Percentiles rank a stretch among this genome's conserved stretches.
Evolutionary conservation across 2,113 vertebrate genomes (phyloP).

Genomic region (Hyaena hyaena): DNA sequence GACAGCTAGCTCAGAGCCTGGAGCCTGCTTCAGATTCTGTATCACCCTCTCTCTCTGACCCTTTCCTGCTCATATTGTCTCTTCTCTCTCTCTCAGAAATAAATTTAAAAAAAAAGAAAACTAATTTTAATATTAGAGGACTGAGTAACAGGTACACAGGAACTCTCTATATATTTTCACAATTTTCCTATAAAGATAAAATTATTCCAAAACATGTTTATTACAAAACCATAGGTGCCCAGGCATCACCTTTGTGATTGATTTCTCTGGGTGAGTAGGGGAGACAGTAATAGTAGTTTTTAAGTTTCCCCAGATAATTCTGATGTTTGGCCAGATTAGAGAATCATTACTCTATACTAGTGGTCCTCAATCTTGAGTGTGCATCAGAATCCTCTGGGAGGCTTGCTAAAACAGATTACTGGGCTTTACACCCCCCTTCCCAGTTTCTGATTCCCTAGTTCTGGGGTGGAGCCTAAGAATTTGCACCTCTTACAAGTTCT

Average conservation of each 20-base stretch:
- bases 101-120: too few relatives aligned
- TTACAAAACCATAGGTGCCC: neutral
- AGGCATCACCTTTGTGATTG: neutral
- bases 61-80: too few relatives aligned
- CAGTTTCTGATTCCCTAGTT: neutral
- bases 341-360: neutral
- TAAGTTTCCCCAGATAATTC: neutral
- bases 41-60: too few relatives aligned
- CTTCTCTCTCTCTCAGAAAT: too few relatives aligned
- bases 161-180: neutral
- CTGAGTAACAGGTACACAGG: neutral
- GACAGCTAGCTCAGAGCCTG: too few relatives aligned
- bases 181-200: constrained; percentile 2
- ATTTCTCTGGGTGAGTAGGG: neutral
- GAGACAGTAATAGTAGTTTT: neutral
- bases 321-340: neutral
- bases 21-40: too few relatives aligned
- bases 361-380: neutral
- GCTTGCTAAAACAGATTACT: neutral
- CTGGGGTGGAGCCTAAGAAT: neutral
- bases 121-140: neutral
- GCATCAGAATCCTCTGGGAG: neutral
- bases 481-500: neutral
- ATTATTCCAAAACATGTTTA: constrained; percentile 5
- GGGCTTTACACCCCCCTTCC: too few relatives aligned